Base-by-base conservation (phyloP, 2,888 invertebrate genomes). In the Tinea pellionella region DNA sequence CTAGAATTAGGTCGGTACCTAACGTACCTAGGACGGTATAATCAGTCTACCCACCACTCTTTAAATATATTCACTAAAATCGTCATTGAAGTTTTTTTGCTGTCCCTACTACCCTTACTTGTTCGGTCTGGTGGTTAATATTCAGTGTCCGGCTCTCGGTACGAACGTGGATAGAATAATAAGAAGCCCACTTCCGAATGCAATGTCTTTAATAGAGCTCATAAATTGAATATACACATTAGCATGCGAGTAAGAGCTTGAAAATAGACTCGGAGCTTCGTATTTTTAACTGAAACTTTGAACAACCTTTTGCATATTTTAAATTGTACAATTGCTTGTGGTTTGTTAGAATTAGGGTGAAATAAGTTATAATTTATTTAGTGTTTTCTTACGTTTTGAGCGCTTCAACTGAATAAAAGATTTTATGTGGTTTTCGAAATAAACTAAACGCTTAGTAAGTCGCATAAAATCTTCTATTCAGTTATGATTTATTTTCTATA, bases 171-270 rank as follows among this genome's bases (percentile, higher is more conserved):
- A 61, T 59, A 37, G 64, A 62, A 63, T 69, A 56, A 62, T 43
- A 64, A 68, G 61, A 61, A 51, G 61, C 47, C 62, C 59, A 55
- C 62, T 62, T 63, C 63, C 72, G 70, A 66, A 73, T 75, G 78
- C 77, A 74, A 73, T 76, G 80, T 79, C 79, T 78, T 78, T 80
- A 79, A 80, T 77, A 77, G 78, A 67, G 63, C 64, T 68, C 71
- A 78, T 80, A 78, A 80, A 81, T 81, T 80, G 75, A 76, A 81
- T 78, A 75, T 73, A 69, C 67, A 71, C 69, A 76, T 77, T 75
- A 63, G 64, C 65, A 63, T 63, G 63, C 64, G 63, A 67, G 68
- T 60, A 65, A 68, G 65, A 68, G 66, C 65, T 65, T 64, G 66
- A 67, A 69, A 69, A 69, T 70, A 65, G 62, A 65, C 64, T 61